Conservation (phyloP, 2,113 vertebrate species). For the Muntiacus muntjak region DNA sequence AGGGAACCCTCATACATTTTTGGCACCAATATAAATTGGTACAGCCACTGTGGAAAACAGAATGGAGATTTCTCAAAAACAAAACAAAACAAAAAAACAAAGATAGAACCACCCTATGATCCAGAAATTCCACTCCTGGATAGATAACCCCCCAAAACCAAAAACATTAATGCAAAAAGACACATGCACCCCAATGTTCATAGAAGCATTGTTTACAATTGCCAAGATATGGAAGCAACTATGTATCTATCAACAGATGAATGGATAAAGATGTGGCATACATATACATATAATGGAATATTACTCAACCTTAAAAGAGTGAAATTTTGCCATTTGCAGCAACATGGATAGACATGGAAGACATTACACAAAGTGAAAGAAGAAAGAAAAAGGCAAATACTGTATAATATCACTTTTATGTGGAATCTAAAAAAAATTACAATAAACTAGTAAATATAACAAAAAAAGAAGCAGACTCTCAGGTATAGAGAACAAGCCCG, state of each 20-base stretch:
- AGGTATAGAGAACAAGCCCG: not conserved
- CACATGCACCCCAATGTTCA: not conserved
- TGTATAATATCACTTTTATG: too few relatives aligned
- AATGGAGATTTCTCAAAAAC: not conserved
- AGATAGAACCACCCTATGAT: not conserved
- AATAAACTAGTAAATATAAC: not conserved
- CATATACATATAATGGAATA: not conserved
- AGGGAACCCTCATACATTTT: not conserved
- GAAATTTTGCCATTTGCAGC: not conserved
- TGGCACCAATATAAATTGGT: not conserved
- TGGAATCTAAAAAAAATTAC: not conserved
- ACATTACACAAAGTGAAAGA: not conserved
- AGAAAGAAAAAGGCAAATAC: not conserved
- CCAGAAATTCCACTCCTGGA: not conserved
- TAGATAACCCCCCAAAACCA: not conserved
- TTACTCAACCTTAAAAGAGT: not conserved
- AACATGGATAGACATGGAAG: not conserved
- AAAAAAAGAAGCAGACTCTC: not conserved
- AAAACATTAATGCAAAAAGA: not conserved
- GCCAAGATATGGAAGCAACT: not conserved
- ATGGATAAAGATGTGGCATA: not conserved
- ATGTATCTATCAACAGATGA: not conserved
- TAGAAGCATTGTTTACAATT: not conserved
- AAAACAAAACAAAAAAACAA: not conserved
- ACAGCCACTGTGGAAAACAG: not conserved